Base-by-base conservation (phyloP, 1,140 invertebrate species). In the Schmidtea mediterranea region DNA sequence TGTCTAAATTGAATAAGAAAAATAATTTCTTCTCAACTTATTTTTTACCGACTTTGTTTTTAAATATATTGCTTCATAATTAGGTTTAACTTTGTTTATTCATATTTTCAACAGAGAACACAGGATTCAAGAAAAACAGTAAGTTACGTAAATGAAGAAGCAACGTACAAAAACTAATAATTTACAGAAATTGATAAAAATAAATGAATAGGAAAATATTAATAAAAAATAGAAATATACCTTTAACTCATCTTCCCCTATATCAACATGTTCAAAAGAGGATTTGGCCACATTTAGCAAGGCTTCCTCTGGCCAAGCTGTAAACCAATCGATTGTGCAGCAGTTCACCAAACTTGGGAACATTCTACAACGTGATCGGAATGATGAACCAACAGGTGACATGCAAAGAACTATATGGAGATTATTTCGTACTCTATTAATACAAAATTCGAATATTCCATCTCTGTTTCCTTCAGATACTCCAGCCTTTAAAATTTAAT, bases 331-430 rank as follows among this genome's bases (percentile, higher is more conserved):
- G 46, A 68, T 66, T 2, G 65, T 68, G 52, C 65, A 67, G 52
- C 65, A 67, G 56, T 68, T 68, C 1, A 68, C 65, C 0, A 68
- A 56, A 0, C 65, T 67, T 1, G 66, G 66, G 52, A 68, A 68
- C 65, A 67, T 68, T 39, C 65, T 58, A 55, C 66, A 68, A 2
- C 66, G 55, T 0, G 62, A 75, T 70, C 77, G 71, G 60, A 84
- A 86, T 1, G 77, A 72, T 60, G 79, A 79, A 1, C 80, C 80
- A 6, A 66, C 63, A 1, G 66, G 64, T 53, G 60, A 62, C 66
- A 68, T 66, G 52, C 61, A 65, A 49, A 68, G 54, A 9, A 67
- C 66, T 46, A 67, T 61, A 55, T 68, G 66, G 12, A 68, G 55
- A 52, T 68, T 68, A 51, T 53, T 65, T 61, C 62, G 59, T 50